A percentile compares a stretch with the other conserved stretches of the same genome.
phyloP scores from a whole-genome alignment of 2,113 vertebrate genomes.

The Forbesichthys papilliferus region DNA sequence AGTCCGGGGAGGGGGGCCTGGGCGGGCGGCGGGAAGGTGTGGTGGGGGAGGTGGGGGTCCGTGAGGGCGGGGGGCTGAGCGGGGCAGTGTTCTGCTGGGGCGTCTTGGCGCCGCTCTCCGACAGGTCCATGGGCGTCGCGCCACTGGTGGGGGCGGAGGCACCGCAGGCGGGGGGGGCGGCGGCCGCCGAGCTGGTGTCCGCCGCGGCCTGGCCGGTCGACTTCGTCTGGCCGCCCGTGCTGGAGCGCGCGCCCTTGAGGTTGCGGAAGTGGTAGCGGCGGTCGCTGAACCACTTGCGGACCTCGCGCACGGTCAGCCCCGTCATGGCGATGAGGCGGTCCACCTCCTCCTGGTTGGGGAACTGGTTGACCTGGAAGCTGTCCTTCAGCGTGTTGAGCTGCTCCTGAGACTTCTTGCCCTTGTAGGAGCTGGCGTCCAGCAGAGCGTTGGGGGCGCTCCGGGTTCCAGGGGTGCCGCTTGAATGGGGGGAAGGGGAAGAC shows the following conservation, averaged over 20 bases:
- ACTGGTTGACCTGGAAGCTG: conserved; percentile 89
- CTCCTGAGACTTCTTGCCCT: conserved; percentile 95
- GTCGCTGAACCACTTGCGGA: conserved; percentile 98
- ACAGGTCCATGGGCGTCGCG: conserved; percentile 66
- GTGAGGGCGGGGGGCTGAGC: conserved; percentile 65
- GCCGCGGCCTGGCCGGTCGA: not conserved
- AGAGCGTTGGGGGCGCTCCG: conserved; percentile 71
- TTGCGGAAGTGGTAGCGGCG: conserved; percentile 94
- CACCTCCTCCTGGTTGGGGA: conserved; percentile 91
- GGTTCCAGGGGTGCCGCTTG: conserved; percentile 72
- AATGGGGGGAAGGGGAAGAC: conserved; percentile 67
- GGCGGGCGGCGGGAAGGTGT: conserved; percentile 80
- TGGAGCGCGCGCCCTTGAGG: conserved; percentile 79
- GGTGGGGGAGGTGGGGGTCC: conserved; percentile 75
- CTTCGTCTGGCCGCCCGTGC: conserved; percentile 56
- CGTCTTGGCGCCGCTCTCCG: conserved; percentile 60
- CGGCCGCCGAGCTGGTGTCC: not conserved
- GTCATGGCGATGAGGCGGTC: conserved; percentile 89
- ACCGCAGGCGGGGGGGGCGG: not conserved
- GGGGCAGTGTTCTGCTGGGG: conserved; percentile 63
- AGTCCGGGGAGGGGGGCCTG: conserved; percentile 88
- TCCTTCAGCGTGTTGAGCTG: conserved; percentile 91
- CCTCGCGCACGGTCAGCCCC: conserved; percentile 88
- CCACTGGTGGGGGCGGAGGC: conserved; percentile 18
- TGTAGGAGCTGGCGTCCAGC: conserved; percentile 86